Evolutionary conservation across 2,797 vertebrate genomes (phyloP).

Genomic region (Sebastes goodei): DNA sequence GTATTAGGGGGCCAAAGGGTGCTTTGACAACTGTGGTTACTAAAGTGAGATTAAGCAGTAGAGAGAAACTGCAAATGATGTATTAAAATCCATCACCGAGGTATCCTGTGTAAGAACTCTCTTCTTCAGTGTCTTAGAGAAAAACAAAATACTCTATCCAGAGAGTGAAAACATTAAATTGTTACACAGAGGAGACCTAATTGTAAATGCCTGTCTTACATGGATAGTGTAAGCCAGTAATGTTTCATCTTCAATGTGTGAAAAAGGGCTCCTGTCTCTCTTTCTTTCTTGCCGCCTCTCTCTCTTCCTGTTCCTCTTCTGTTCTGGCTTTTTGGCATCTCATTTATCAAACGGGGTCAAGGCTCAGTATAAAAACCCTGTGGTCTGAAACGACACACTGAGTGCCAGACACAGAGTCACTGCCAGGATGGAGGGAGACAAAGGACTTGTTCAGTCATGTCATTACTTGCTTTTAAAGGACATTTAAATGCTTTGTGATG

Average conservation of each 20-base stretch:
- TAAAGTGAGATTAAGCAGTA: neutral
- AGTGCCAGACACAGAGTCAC: conserved; percentile 12
- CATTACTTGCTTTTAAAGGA: neutral
- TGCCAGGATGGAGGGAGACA: conserved; percentile 16
- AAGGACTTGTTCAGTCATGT: conserved; percentile 9
- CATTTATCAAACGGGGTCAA: conserved; percentile 60
- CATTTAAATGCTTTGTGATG: neutral
- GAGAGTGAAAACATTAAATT: neutral
- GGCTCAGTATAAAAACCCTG: conserved; percentile 38
- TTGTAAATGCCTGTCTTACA: neutral
- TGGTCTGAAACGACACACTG: conserved; percentile 41
- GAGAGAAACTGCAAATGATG: neutral
- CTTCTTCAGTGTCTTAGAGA: neutral
- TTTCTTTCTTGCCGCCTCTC: conserved; percentile 1
- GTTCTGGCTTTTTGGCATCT: conserved; percentile 54
- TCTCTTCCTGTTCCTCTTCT: conserved; percentile 26
- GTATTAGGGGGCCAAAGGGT: neutral
- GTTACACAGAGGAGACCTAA: neutral
- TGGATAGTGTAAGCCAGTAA: neutral
- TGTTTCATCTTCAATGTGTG: conserved; percentile 20
- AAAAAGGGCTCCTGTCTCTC: conserved; percentile 7
- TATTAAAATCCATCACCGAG: neutral
- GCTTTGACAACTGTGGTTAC: neutral
- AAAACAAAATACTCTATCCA: neutral
- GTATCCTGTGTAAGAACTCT: neutral